These are phyloP conservation scores for Apogon hyalosoma DNA, from an alignment of 2,797 vertebrate species.

Conservation along the genomic window DNA sequence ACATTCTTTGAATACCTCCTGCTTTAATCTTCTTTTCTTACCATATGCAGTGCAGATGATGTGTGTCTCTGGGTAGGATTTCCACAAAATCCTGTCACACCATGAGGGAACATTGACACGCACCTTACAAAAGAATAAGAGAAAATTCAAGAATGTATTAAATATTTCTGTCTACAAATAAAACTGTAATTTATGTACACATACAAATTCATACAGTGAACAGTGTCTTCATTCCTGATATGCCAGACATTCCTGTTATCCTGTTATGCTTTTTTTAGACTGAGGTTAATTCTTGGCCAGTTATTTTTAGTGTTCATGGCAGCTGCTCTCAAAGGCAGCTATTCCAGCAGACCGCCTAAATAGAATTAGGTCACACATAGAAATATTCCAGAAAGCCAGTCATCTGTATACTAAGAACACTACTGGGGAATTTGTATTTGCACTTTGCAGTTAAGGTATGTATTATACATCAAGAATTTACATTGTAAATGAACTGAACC, in stretches of 20 bases:
- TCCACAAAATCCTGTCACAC: slow-evolving; percentile 90
- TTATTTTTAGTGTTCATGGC: slow-evolving; percentile 67
- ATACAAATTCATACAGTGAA: background rate
- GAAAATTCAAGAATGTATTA: slow-evolving; percentile 6
- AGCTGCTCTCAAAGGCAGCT: slow-evolving; percentile 58
- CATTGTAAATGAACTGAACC: slow-evolving; percentile 1
- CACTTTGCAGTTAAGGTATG: background rate
- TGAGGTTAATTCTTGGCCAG: slow-evolving; percentile 23
- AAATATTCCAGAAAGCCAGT: slow-evolving; percentile 40
- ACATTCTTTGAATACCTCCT: background rate
- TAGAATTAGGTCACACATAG: slow-evolving; percentile 46
- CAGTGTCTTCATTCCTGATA: slow-evolving; percentile 20
- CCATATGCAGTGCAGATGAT: slow-evolving; percentile 86
- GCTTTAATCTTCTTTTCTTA: slow-evolving; percentile 51
- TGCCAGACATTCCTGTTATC: slow-evolving; percentile 10
- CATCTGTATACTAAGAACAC: slow-evolving; percentile 31
- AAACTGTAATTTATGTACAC: background rate
- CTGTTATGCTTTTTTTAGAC: slow-evolving; percentile 27
- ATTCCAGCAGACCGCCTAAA: slow-evolving; percentile 30
- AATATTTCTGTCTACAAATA: slow-evolving; percentile 3
- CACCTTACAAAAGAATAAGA: slow-evolving; percentile 73
- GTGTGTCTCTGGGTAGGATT: slow-evolving; percentile 87
- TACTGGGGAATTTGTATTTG: slow-evolving; percentile 1
- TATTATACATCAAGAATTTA: background rate
- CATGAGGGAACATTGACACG: slow-evolving; percentile 88